Conservation (phyloP, 1,140 invertebrate species). For the Nephotettix cincticeps region DNA sequence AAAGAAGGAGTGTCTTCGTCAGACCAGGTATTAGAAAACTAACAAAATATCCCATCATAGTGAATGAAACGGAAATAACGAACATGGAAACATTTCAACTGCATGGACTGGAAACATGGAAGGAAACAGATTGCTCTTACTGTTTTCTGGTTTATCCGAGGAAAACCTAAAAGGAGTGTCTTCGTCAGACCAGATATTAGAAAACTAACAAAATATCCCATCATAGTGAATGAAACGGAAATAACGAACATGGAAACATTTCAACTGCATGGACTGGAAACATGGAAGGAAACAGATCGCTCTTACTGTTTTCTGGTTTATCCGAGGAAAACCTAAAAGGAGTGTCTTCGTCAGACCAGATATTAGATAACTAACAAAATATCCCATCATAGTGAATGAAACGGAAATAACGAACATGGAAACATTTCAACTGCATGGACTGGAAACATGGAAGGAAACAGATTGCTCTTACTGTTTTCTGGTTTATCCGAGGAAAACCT, state of each 20-base stretch:
- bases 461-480: conserved; percentile 42
- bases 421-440: no score
- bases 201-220: conserved; percentile 37
- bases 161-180: conserved; percentile 43
- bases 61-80: conserved; percentile 27
- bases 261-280: no score
- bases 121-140: conserved; percentile 41
- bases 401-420: conserved; percentile 32
- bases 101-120: no score
- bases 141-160: conserved; percentile 42
- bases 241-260: conserved; percentile 31
- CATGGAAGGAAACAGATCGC: conserved; percentile 42
- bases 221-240: conserved; percentile 35
- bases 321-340: conserved; percentile 43
- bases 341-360: conserved; percentile 44
- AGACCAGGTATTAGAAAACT: conserved; percentile 43
- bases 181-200: conserved; percentile 44
- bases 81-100: conserved; percentile 36
- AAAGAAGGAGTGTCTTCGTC: conserved; percentile 44
- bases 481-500: conserved; percentile 43
- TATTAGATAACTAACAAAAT: conserved; percentile 40
- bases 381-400: conserved; percentile 32
- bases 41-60: conserved; percentile 35
- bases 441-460: no score
- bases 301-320: conserved; percentile 42